Evolutionary conservation across 2,888 invertebrate genomes (phyloP).

Genomic region (Ptilodon capucinus): DNA sequence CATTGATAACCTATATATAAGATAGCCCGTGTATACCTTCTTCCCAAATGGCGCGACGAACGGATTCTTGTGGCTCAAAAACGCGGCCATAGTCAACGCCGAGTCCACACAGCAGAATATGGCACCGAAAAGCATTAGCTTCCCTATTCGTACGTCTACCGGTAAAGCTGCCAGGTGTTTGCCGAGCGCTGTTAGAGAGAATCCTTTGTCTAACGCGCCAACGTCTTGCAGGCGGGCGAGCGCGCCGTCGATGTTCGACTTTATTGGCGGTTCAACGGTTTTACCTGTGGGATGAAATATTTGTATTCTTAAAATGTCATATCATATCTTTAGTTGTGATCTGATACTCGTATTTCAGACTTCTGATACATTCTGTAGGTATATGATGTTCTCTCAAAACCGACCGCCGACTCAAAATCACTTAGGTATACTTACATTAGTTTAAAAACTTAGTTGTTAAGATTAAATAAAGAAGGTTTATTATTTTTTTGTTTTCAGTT

Average conservation of each 20-base stretch:
- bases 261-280: constrained; percentile 88
- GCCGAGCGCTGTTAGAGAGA: constrained; percentile 91
- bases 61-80: constrained; percentile 90
- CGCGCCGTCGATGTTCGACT: constrained; percentile 86
- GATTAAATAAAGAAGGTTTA: no score
- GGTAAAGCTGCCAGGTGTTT: constrained; percentile 94
- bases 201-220: constrained; percentile 89
- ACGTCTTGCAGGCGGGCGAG: constrained; percentile 87
- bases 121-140: constrained; percentile 94
- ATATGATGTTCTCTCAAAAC: no score
- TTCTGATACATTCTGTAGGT: no score
- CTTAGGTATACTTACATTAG: no score
- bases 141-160: constrained; percentile 95
- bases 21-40: constrained; percentile 54
- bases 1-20: not conserved
- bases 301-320: no score
- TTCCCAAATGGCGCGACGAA: constrained; percentile 90
- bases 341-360: no score
- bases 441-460: no score
- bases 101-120: constrained; percentile 97
- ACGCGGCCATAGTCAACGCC: constrained; percentile 94
- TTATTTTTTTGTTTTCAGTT: no score
- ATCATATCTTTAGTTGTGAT: no score
- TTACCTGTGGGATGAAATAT: constrained; percentile 79
- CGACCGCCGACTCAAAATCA: no score